Percentiles rank a stretch among this genome's conserved stretches.
phyloP scores from a whole-genome alignment of 2,113 vertebrate genomes.

The Daphoenositta chrysoptera region DNA sequence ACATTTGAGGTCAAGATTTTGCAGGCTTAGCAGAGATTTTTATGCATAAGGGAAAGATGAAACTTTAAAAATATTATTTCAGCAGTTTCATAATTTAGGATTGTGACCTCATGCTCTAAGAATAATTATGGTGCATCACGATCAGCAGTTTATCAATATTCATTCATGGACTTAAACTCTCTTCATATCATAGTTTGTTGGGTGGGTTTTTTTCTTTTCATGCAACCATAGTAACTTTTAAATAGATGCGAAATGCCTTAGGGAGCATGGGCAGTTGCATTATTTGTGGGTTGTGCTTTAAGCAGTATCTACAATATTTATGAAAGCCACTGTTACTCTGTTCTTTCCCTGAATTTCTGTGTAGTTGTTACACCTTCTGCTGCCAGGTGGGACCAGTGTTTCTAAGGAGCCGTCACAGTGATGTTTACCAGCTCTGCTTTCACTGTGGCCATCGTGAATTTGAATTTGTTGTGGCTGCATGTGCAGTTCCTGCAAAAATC shows the following conservation, averaged over 20 bases:
- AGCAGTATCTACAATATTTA: neutral
- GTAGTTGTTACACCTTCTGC: neutral
- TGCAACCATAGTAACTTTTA: neutral
- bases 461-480: neutral
- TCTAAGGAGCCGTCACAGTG: neutral
- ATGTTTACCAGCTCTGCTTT: neutral
- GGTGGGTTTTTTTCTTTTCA: neutral
- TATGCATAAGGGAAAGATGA: constrained; percentile 66
- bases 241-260: neutral
- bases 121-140: constrained; percentile 41
- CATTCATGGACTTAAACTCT: neutral
- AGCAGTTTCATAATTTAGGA: constrained; percentile 62
- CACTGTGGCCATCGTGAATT: neutral
- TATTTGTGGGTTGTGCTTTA: neutral
- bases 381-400: neutral
- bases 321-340: neutral
- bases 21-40: constrained; percentile 63
- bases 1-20: constrained; percentile 69
- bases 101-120: constrained; percentile 61
- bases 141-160: constrained; percentile 56
- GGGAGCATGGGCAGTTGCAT: neutral
- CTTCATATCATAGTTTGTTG: neutral
- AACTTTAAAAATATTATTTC: constrained; percentile 71
- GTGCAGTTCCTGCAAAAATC: neutral
- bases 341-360: neutral